Base-by-base conservation (phyloP, 2,797 vertebrate genomes). In the Cheirogaleus major region DNA sequence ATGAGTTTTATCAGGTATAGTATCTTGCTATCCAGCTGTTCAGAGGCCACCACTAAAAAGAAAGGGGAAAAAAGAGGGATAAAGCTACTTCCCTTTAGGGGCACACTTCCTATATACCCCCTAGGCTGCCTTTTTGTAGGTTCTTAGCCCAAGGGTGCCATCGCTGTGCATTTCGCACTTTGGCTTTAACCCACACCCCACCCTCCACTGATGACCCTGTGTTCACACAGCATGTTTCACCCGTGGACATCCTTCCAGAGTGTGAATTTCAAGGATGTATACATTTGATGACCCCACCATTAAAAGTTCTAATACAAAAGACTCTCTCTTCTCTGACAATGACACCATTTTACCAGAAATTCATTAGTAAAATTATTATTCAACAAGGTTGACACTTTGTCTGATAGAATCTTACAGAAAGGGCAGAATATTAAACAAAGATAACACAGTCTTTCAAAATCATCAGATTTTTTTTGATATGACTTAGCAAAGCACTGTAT, bases 291-390 rank as follows among this genome's bases (percentile, higher is more conserved):
- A 84, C 7, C 15, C 69, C 48, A 35, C 13, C 18, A 23, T 2
- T 55, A 76, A 48, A 90, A n/a, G 11, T 78, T 30, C 94, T 78
- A 57, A 86, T 52, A 35, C 32, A 90, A 32, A 95, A 8, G 18
- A 43, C 20, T 78, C 15, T 81, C n/a, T 90, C 3, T 50, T 75
- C 73, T 91, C 69, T 91, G 63, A 65, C 79, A 65, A 65, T 75
- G 84, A 82, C 57, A 92, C 38, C 41, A 22, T 70, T 83, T 82
- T 86, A 70, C 50, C 55, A 63, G 75, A 41, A 94, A 59, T 43
- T 92, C 65, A 89, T 95, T 91, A 83, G 30, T 52, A 75, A 81
- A 91, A 87, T 93, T 89, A 55, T 82, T 82, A 76, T 45, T 93
- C 27, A 45, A 43, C 35, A 78, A 89, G 30, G 63, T 48, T 82